Percentiles rank a stretch among this genome's conserved stretches.
Evolutionary conservation across 2,797 vertebrate genomes (phyloP).

Genomic region (Anisognathus igniventris): DNA sequence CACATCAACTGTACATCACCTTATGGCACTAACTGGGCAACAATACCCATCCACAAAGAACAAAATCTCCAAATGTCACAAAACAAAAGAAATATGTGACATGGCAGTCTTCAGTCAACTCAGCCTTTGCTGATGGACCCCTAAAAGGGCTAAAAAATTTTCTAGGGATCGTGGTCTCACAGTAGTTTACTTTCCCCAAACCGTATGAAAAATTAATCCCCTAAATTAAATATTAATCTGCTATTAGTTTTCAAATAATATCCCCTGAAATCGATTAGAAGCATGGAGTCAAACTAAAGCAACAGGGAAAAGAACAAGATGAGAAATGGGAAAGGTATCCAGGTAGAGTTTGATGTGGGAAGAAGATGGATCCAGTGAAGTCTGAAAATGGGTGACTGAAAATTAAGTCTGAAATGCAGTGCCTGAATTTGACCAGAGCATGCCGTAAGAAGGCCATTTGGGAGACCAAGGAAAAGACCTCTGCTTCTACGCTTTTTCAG

Average conservation of each 20-base stretch:
- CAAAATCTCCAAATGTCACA: neutral
- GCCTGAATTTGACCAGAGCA: neutral
- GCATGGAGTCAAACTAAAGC: neutral
- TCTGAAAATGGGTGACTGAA: neutral
- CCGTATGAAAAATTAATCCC: neutral
- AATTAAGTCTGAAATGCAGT: neutral
- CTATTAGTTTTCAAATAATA: neutral
- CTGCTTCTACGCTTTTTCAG: neutral
- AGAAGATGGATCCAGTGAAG: neutral
- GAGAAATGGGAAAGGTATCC: neutral
- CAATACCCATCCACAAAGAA: neutral
- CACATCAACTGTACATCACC: neutral
- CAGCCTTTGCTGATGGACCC: neutral
- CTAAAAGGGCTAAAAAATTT: neutral
- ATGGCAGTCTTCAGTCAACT: neutral
- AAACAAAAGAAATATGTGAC: neutral
- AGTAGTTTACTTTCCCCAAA: neutral
- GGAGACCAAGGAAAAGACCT: neutral
- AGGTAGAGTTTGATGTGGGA: neutral
- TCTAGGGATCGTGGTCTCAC: neutral
- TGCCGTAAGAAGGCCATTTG: neutral
- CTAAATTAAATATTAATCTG: neutral
- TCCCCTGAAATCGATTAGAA: neutral
- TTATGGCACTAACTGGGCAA: neutral
- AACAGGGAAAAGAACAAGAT: neutral